Conservation (phyloP, 2,888 invertebrate species). For the Laspeyria flexula region DNA sequence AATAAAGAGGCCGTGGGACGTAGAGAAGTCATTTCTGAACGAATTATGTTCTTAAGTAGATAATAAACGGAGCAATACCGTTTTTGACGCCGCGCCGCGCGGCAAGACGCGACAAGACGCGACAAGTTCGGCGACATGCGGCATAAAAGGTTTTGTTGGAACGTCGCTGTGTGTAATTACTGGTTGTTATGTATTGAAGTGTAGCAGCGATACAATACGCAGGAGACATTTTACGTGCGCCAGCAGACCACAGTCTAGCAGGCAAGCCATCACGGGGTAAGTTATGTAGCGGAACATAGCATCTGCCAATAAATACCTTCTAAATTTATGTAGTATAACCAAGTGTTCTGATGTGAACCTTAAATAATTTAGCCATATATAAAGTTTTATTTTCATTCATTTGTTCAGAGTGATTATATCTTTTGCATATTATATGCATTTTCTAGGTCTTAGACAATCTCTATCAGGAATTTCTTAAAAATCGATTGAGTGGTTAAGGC, state of each 20-base stretch:
- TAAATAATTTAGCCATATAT: too few species aligned
- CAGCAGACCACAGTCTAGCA: not conserved
- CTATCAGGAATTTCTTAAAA: too few species aligned
- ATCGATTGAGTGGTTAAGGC: too few species aligned
- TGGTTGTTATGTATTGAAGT: constrained; percentile 13
- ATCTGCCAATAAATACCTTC: not conserved
- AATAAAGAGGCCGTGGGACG: constrained; percentile 40
- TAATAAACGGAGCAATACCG: constrained; percentile 41
- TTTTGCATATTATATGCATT: too few species aligned
- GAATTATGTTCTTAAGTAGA: constrained; percentile 49
- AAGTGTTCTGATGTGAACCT: not conserved
- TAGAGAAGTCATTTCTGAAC: constrained; percentile 43
- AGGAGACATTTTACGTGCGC: not conserved
- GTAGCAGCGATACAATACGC: constrained; percentile 16
- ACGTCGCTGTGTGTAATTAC: constrained; percentile 34
- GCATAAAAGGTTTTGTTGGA: constrained; percentile 25
- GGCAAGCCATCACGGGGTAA: not conserved
- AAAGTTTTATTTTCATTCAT: too few species aligned
- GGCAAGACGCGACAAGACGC: constrained; percentile 21
- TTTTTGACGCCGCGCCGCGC: constrained; percentile 18
- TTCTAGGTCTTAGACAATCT: too few species aligned
- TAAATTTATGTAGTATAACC: not conserved
- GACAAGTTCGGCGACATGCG: not conserved
- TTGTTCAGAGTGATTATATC: too few species aligned
- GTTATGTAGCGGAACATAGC: not conserved